These are phyloP conservation scores for Drosophila sulfurigaster DNA, from an alignment of 1,140 invertebrate species.

Conservation along the genomic window DNA sequence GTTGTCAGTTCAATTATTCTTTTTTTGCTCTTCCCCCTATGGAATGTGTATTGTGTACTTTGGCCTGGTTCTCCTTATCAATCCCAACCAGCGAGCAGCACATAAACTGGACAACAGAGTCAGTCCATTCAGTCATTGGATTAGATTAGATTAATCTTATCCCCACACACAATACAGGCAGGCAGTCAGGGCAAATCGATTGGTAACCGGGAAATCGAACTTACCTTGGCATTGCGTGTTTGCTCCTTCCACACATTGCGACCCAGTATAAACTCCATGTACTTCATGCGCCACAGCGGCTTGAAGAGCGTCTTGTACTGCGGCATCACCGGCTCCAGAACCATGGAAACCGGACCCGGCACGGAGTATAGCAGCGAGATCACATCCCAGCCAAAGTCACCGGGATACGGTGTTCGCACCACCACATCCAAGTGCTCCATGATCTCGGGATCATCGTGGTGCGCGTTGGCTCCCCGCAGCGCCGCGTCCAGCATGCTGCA, in stretches of 20 bases:
- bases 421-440: conserved; percentile 8
- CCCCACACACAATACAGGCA: background rate
- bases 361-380: background rate
- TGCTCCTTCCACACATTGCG: background rate
- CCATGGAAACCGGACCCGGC: background rate
- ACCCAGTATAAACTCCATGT: conserved; percentile 5
- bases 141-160: conserved; percentile 53
- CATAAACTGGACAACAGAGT: too few species aligned
- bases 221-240: conserved; percentile 8
- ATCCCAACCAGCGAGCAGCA: background rate
- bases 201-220: background rate
- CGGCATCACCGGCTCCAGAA: conserved; percentile 3
- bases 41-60: too few species aligned
- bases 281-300: conserved; percentile 15
- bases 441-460: conserved; percentile 3
- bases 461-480: background rate
- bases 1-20: conserved; percentile 8
- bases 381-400: conserved; percentile 14
- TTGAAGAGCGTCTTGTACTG: conserved; percentile 11
- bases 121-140: conserved; percentile 9
- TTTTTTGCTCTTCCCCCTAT: too few species aligned
- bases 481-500: background rate
- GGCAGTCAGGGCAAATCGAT: too few species aligned
- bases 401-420: background rate
- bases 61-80: too few species aligned